Base-by-base conservation (phyloP, 2,888 invertebrate genomes). In the Chrysolina haemoptera region DNA sequence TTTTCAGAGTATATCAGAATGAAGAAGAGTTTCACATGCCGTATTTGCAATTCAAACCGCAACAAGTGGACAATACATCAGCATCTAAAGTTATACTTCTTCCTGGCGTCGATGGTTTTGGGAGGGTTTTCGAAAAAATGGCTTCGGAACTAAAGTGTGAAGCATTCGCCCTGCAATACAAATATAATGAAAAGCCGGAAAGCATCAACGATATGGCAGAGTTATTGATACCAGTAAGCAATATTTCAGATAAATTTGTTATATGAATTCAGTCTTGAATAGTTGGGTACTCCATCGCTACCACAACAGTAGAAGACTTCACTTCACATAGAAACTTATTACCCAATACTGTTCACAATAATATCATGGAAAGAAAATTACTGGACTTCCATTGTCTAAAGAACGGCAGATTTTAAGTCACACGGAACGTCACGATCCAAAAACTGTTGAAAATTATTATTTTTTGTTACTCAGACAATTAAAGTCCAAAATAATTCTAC, bases 51-150 rank as follows among this genome's bases (percentile, higher is more conserved):
- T 59, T 76, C 1, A 40, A 70, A 41, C 53, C 70, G 10, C 40
- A 73, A n/a, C 12, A 59, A 12, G 63, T 59, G 16, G 12, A 65
- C 12, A 48, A 40, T 12, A 1, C 18, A 9, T 64, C 66, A 8
- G 77, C 78, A 35, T 86, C 88, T 10, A 88, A 89, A 9, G 87
- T 92, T 82, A 90, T 92, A 83, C 87, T 93, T 80, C 86, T 94
- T 77, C 93, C 94, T 0, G 94, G 94, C 1, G 84, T 94, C 50
- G 94, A 94, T 86, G 94, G 94, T 0, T 90, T 90, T 14, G 91
- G 91, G 0, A 82, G 89, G 0, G 88, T 87, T 0, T 80, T 92
- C 81, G 90, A 90, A 80, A 88, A 89, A 0, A 82, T 93, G 22
- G 90, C 90, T 71, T 84, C 85, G 5, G 85, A 90, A 40, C 84